phyloP scores from a whole-genome alignment of 2,888 invertebrate genomes.

The Geotrupes spiniger region DNA sequence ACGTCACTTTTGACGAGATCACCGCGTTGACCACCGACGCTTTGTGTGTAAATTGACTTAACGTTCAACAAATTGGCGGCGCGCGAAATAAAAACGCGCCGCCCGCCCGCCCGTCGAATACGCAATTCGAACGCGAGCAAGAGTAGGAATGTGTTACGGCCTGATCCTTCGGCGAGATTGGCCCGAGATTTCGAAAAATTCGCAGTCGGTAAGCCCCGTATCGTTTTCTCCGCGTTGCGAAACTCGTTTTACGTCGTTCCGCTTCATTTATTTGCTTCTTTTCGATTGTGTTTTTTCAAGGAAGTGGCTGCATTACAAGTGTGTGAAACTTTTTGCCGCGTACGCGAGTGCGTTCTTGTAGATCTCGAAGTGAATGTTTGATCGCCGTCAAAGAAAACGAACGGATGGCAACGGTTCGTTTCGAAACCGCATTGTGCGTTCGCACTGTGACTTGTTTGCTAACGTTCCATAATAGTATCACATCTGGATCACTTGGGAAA shows the following conservation, averaged over 20 bases:
- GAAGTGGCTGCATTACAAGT: not conserved
- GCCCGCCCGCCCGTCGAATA: not conserved
- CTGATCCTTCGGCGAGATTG: constrained; percentile 1
- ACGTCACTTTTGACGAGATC: too few species aligned
- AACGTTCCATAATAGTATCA: too few species aligned
- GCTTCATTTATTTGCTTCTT: constrained; percentile 7
- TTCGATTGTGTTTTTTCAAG: constrained; percentile 6
- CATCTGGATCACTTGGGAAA: too few species aligned
- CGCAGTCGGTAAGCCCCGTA: not conserved
- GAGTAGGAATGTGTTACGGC: not conserved
- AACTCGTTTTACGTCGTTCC: constrained; percentile 12
- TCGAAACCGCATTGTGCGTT: too few species aligned
- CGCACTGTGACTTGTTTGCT: too few species aligned
- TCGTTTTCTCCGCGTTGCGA: constrained; percentile 2
- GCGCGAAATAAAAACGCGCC: not conserved
- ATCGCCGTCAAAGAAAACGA: not conserved
- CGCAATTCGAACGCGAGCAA: not conserved
- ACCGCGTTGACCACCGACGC: too few species aligned
- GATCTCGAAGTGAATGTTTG: constrained; percentile 5
- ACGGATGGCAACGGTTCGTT: too few species aligned
- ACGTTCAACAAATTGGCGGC: too few species aligned
- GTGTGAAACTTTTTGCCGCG: not conserved
- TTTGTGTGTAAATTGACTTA: too few species aligned
- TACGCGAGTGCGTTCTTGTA: constrained; percentile 13
- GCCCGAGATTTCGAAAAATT: constrained; percentile 10